Evolutionary conservation across 92 coral and sea anemone genomes (phyloP).

Genomic region (Phenganax marumi): DNA sequence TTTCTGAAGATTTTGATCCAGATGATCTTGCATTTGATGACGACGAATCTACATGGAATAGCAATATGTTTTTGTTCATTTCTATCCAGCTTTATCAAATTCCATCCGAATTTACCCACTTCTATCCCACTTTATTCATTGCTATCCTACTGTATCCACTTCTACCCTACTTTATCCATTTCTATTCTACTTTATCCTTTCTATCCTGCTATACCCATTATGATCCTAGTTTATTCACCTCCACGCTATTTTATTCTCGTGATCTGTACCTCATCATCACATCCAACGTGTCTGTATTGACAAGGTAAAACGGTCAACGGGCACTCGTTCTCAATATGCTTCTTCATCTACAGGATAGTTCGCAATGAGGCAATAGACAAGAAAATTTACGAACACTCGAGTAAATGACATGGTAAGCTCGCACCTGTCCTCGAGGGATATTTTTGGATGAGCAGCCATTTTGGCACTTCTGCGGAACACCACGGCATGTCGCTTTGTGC

Average conservation of each 20-base stretch:
- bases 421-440: conserved; percentile 43
- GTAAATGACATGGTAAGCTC: neutral
- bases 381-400: neutral
- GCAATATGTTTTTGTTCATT: neutral
- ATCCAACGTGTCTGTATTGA: conserved; percentile 39
- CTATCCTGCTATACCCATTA: too few species aligned
- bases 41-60: neutral
- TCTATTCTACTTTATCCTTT: too few species aligned
- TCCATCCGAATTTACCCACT: too few species aligned
- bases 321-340: conserved; percentile 34
- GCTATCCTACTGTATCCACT: neutral
- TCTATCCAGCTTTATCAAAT: too few species aligned
- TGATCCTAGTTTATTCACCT: too few species aligned
- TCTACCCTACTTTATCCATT: neutral
- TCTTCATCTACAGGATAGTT: conserved; percentile 13
- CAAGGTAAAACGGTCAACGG: conserved; percentile 37
- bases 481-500: conserved; percentile 36
- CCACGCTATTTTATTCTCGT: neutral
- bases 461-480: conserved; percentile 37
- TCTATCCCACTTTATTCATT: too few species aligned
- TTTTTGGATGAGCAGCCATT: conserved; percentile 24
- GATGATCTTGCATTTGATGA: conserved; percentile 29
- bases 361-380: neutral
- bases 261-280: conserved; percentile 34
- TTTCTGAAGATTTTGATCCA: conserved; percentile 18